A percentile compares a stretch with the other conserved stretches of the same genome.
phyloP scores from a whole-genome alignment of 2,888 invertebrate species.

The Anthrax anthrax region DNA sequence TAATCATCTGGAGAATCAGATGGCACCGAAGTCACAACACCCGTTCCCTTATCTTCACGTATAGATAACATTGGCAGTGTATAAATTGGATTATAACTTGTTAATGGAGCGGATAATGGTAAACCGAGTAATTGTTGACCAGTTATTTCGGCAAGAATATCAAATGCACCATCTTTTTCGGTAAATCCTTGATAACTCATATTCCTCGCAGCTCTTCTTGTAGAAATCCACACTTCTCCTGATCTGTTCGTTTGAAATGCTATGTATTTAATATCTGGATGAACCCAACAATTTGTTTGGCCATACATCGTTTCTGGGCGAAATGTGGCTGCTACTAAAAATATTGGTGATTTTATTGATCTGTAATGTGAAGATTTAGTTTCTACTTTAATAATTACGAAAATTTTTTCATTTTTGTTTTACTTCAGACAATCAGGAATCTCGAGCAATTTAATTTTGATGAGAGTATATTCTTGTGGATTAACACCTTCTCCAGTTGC shows the following conservation, averaged over 20 bases:
- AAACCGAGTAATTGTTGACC: slow-evolving; percentile 74
- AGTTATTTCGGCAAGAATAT: slow-evolving; percentile 50
- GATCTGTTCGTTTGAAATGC: slow-evolving; percentile 58
- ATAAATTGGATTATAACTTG: slow-evolving; percentile 71
- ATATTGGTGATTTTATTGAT: slow-evolving; percentile 22
- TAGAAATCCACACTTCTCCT: slow-evolving; percentile 74
- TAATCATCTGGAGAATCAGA: slow-evolving; percentile 99
- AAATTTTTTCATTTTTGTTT: slow-evolving; percentile 18
- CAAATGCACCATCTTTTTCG: slow-evolving; percentile 58
- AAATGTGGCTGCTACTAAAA: slow-evolving; percentile 89
- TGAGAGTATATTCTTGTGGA: slow-evolving; percentile 92
- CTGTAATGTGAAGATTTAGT: slow-evolving; percentile 13
- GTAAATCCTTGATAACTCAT: slow-evolving; percentile 94
- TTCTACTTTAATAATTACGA: neutral
- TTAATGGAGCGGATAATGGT: slow-evolving; percentile 69
- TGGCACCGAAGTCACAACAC: slow-evolving; percentile 94
- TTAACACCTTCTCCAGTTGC: slow-evolving; percentile 93
- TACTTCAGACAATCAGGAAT: slow-evolving; percentile 45
- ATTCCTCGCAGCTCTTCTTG: slow-evolving; percentile 78
- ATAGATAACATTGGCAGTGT: slow-evolving; percentile 95
- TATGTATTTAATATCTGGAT: slow-evolving; percentile 87
- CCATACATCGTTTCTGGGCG: slow-evolving; percentile 99
- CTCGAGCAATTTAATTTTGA: slow-evolving; percentile 76
- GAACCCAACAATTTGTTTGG: slow-evolving; percentile 97
- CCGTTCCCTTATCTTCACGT: slow-evolving; percentile 96